Base-by-base conservation (phyloP, 2,888 invertebrate species). In the Pinctada fucata region DNA sequence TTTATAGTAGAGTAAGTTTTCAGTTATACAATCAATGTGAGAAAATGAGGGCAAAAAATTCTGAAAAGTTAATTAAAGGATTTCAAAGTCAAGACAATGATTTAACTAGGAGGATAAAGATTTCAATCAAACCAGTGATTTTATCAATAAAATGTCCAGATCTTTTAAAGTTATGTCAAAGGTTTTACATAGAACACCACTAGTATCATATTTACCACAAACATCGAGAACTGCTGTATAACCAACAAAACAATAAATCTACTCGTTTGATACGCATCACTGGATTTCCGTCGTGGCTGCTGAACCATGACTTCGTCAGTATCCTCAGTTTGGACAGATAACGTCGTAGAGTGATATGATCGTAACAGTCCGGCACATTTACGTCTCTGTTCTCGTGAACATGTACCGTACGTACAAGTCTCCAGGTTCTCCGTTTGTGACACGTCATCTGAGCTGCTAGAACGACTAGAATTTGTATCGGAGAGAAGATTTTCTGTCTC, bases 171-270 rank as follows among this genome's bases (percentile, higher is more conserved):
- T 31, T 31, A 31, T 31, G 31, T 31, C 31, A 31, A 31, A 31
- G 31, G 31, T 31, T 31, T 31, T 31, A 31, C 31, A 31, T 31
- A 31, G 31, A 31, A 31, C 31, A 31, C 31, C 31, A 31, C 31
- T 31, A 31, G 31, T 13, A 16, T 58, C 6, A 13, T 16, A 94
- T 95, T 94, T 91, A 97, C 97, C 90, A 97, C 95, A 93, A 97
- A 97, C 96, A 97, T 97, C 66, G 96, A 96, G 85, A 96, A 95
- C 75, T 95, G 94, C 82, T 97, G 94, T 45, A 96, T 93, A 79
- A 98, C 95, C 75, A 97, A 93, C 69, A 98, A 94, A 50, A 97
- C 95, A 51, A 96, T 95, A 91, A 98, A 97, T 82, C 96, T 94
- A 82, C 83, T 83, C 4, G 87, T 86, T 82, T 91, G 91, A 77